phyloP scores from a whole-genome alignment of 2,113 vertebrate genomes.

The Turdus rufiventris region DNA sequence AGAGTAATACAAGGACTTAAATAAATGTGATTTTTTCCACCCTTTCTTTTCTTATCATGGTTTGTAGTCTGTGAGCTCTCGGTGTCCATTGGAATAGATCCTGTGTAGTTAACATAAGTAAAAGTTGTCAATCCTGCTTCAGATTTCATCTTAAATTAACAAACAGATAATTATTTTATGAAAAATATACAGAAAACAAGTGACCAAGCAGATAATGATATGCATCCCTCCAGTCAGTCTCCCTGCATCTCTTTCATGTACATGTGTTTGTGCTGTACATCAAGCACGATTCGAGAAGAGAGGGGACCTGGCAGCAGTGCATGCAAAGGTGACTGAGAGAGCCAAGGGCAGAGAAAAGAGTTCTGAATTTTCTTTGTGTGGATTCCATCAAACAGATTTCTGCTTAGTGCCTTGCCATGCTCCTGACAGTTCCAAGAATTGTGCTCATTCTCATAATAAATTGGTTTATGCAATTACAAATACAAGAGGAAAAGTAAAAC shows the following conservation, averaged over 20 bases:
- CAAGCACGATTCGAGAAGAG: background rate
- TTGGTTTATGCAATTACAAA: conserved; percentile 32
- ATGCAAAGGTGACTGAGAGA: background rate
- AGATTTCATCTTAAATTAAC: background rate
- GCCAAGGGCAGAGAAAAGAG: background rate
- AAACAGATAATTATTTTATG: background rate
- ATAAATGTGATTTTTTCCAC: background rate
- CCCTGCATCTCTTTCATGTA: background rate
- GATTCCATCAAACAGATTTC: background rate
- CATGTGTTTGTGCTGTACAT: background rate
- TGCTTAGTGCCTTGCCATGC: background rate
- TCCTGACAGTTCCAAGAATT: conserved; percentile 12
- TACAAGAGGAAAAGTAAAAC: background rate
- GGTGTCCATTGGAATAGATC: background rate
- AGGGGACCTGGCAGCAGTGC: background rate
- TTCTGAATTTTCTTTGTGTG: background rate
- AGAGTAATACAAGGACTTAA: background rate
- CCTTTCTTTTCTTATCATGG: background rate
- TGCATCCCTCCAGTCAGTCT: background rate
- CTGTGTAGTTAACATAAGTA: background rate
- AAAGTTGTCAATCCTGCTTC: background rate
- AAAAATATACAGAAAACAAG: background rate
- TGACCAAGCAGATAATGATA: background rate
- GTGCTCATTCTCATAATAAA: conserved; percentile 35
- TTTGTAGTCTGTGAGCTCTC: background rate